phyloP scores from a whole-genome alignment of 2,888 invertebrate genomes.

The Zaprionus bogoriensis region DNA sequence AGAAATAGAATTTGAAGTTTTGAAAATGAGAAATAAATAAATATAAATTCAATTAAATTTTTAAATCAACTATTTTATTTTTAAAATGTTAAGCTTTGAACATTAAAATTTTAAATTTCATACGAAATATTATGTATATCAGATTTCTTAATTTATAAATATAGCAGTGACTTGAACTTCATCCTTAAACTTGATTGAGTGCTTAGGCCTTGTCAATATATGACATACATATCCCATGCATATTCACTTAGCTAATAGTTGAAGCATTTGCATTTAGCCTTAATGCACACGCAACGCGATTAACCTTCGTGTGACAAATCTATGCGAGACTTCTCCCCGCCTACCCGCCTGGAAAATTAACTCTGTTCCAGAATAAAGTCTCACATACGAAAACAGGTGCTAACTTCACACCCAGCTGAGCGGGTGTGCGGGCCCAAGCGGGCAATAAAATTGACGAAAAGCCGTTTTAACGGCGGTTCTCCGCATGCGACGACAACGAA shows the following conservation, averaged over 20 bases:
- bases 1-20: too few species aligned
- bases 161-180: background rate
- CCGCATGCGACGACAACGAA: constrained; percentile 34
- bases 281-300: constrained; percentile 24
- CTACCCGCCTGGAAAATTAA: background rate
- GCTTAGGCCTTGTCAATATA: constrained; percentile 28
- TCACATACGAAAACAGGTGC: constrained; percentile 7
- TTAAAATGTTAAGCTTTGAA: background rate
- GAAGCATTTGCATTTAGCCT: constrained; percentile 62
- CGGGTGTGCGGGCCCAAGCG: background rate
- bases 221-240: too few species aligned
- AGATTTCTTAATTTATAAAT: too few species aligned
- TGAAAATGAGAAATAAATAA: too few species aligned
- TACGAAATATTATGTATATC: too few species aligned
- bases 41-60: too few species aligned
- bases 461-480: constrained; percentile 60
- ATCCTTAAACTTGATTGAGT: constrained; percentile 10
- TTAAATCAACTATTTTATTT: too few species aligned
- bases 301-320: constrained; percentile 28
- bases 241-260: constrained; percentile 8
- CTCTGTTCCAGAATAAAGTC: constrained; percentile 14
- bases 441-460: constrained; percentile 19
- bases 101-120: background rate
- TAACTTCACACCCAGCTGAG: too few species aligned
- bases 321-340: constrained; percentile 18